Base-by-base conservation (phyloP, 1,140 invertebrate species). In the Chionoecetes opilio region DNA sequence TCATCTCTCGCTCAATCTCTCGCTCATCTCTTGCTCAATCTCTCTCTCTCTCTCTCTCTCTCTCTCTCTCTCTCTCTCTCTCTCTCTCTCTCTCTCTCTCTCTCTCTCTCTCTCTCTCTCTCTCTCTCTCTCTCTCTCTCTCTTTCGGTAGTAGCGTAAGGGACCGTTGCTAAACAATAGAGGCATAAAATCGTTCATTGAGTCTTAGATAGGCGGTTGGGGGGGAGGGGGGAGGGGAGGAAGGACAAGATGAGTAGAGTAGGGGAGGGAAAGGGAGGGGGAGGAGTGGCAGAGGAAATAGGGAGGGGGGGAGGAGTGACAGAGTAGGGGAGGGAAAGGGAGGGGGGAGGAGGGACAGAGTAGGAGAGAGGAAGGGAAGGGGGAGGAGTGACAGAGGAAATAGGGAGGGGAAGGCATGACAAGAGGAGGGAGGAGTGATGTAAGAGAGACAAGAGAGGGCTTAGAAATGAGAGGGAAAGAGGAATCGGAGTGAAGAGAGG, bases 31-130 rank as follows among this genome's bases (percentile, higher is more conserved):
- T 8, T 8, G n/a, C n/a, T n/a, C n/a, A 46, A 5, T 46, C 41
- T 46, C 41, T 46, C 41, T 46, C 41, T 75, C 63, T 75, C 63
- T 75, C 63, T 75, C 63, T 75, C 63, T 75, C 63, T 75, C 63
- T 75, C 63, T 75, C 63, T 75, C 63, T 75, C 63, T 75, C 63
- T 75, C 63, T 75, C 63, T 75, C 63, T 75, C 63, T 75, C 63
- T 75, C 63, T 75, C 63, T 75, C 63, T 75, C 63, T 75, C 63
- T 75, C 63, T 75, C 53, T 63, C 53, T 63, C 53, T 63, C 53
- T 63, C 53, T 63, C 53, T 63, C 53, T 63, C 53, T 63, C 53
- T 63, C 53, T 26, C 53, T 26, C 53, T 26, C 53, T 26, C 53
- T 26, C 53, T 26, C 63, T 75, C 63, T 75, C 63, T 75, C 63